phyloP scores from a whole-genome alignment of 2,797 vertebrate genomes.

The Manis crassicaudata region DNA sequence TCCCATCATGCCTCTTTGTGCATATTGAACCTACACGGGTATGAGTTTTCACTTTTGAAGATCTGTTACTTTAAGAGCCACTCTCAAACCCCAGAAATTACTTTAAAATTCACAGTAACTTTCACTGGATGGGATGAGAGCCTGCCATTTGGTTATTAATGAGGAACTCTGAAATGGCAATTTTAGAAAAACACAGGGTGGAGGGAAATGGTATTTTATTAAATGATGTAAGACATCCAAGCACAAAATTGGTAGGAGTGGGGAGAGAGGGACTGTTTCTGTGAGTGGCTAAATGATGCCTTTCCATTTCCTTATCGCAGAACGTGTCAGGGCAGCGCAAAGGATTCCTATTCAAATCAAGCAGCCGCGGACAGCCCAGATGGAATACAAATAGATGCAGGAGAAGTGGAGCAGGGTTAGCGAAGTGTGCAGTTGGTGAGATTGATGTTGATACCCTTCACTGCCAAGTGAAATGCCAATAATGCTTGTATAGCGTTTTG shows the following conservation, averaged over 20 bases:
- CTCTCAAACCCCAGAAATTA: constrained; percentile 48
- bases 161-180: constrained; percentile 13
- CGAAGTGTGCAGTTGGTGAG: constrained; percentile 87
- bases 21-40: background rate
- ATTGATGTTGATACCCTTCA: constrained; percentile 95
- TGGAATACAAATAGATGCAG: constrained; percentile 82
- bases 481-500: constrained; percentile 97
- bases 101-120: background rate
- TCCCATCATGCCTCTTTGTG: constrained; percentile 51
- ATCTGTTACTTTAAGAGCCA: constrained; percentile 56
- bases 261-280: background rate
- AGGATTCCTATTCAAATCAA: constrained; percentile 83
- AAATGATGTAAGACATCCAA: constrained; percentile 28
- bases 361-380: constrained; percentile 51
- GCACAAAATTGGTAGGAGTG: background rate
- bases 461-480: constrained; percentile 95
- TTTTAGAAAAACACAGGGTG: constrained; percentile 56
- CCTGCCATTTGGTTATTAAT: constrained; percentile 45
- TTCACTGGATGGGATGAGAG: constrained; percentile 40
- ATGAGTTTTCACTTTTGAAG: constrained; percentile 60
- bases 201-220: constrained; percentile 41
- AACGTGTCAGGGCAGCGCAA: constrained; percentile 66
- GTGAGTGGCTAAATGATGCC: constrained; percentile 46
- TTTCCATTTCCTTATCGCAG: constrained; percentile 70
- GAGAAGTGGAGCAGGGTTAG: constrained; percentile 85